Conservation (phyloP, 2,797 vertebrate species). For the Cichlasoma orientale region DNA sequence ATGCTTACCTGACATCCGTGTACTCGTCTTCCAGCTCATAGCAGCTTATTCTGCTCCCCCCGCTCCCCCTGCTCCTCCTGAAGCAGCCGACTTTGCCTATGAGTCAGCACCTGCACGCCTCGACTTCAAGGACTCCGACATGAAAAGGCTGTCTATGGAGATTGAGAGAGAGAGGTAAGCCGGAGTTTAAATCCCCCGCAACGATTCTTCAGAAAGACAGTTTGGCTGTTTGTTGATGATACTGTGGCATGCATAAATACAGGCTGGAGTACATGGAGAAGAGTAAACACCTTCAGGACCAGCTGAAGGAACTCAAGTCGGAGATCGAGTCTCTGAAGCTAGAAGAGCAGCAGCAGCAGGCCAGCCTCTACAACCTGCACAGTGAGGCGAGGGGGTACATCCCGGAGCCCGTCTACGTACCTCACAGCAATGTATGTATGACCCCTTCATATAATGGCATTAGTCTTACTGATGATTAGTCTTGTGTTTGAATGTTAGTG, state of each 20-base stretch:
- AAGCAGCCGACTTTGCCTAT: slow-evolving; percentile 74
- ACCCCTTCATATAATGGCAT: background rate
- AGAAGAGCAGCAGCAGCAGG: slow-evolving; percentile 88
- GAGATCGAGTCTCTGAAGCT: slow-evolving; percentile 91
- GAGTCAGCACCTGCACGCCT: slow-evolving; percentile 80
- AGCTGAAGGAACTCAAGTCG: slow-evolving; percentile 90
- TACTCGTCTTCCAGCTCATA: slow-evolving; percentile 72
- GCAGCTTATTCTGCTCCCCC: slow-evolving; percentile 81
- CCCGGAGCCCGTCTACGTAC: slow-evolving; percentile 80
- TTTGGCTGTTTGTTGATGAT: background rate
- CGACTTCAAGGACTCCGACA: slow-evolving; percentile 91
- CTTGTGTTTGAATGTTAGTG: background rate
- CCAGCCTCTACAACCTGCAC: slow-evolving; percentile 75
- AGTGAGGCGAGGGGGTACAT: slow-evolving; percentile 73
- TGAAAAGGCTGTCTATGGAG: slow-evolving; percentile 94
- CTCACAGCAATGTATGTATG: slow-evolving; percentile 84
- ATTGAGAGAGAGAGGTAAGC: slow-evolving; percentile 90
- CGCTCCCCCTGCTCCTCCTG: slow-evolving; percentile 73
- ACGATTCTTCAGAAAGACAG: background rate
- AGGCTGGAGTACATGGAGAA: slow-evolving; percentile 95
- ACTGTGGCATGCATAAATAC: background rate
- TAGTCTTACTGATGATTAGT: background rate
- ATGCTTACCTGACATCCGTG: background rate
- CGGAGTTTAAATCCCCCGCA: background rate
- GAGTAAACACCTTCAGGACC: slow-evolving; percentile 92